phyloP scores from a whole-genome alignment of 2,888 invertebrate species.

The Tigriopus californicus region DNA sequence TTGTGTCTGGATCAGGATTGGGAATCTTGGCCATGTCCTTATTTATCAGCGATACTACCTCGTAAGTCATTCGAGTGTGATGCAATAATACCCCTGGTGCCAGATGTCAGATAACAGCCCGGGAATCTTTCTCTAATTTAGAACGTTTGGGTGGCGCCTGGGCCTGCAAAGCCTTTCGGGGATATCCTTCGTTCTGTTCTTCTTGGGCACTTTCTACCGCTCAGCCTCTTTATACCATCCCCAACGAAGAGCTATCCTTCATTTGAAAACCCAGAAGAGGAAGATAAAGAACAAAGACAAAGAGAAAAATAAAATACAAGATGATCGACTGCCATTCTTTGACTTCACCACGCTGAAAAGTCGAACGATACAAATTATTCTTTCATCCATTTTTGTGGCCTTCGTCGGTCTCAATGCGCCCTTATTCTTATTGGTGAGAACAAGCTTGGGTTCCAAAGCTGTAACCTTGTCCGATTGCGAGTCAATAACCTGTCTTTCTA shows the following conservation, averaged over 20 bases:
- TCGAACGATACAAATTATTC: constrained; percentile 58
- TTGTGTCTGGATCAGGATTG: not conserved
- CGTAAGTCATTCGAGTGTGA: too few species aligned
- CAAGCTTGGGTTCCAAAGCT: not conserved
- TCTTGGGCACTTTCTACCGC: constrained; percentile 27
- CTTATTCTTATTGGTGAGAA: constrained; percentile 65
- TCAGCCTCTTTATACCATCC: constrained; percentile 29
- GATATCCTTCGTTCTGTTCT: constrained; percentile 33
- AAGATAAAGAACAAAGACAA: constrained; percentile 23
- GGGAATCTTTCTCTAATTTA: constrained; percentile 24
- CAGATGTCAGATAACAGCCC: too few species aligned
- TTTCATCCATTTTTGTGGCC: constrained; percentile 57
- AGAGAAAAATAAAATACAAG: constrained; percentile 29
- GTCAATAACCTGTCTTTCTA: constrained; percentile 28
- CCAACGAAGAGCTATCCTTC: constrained; percentile 27
- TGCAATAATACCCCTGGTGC: too few species aligned
- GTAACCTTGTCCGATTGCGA: too few species aligned
- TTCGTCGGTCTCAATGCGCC: constrained; percentile 76
- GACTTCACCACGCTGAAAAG: constrained; percentile 68
- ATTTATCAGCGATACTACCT: not conserved
- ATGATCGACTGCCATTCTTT: constrained; percentile 50
- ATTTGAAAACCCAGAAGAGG: constrained; percentile 24
- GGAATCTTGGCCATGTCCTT: constrained; percentile 32
- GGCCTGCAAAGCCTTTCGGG: constrained; percentile 73
- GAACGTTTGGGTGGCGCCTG: constrained; percentile 67